These are phyloP conservation scores for Chrysopilus asiliformis DNA, from an alignment of 2,888 invertebrate genomes.

Conservation along the genomic window DNA sequence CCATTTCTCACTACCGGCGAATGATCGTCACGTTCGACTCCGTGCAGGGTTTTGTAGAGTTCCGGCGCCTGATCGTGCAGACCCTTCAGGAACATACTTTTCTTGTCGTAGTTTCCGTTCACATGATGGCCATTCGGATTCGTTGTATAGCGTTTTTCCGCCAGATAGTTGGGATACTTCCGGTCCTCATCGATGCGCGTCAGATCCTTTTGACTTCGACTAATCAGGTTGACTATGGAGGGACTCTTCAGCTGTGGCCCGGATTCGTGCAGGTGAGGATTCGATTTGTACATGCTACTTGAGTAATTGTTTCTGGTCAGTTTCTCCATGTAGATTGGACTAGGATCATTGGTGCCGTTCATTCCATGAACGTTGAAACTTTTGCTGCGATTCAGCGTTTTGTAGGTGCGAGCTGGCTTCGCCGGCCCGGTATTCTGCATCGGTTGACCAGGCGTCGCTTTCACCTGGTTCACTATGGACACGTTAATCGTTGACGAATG, in stretches of 20 bases:
- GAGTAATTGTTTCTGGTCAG: constrained; percentile 33
- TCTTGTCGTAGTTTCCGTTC: constrained; percentile 43
- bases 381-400: constrained; percentile 65
- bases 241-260: constrained; percentile 69
- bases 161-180: constrained; percentile 18
- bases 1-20: constrained; percentile 31
- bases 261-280: constrained; percentile 61
- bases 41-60: constrained; percentile 54
- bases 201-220: constrained; percentile 67
- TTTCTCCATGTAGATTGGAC: constrained; percentile 34
- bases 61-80: constrained; percentile 58
- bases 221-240: constrained; percentile 73
- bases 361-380: constrained; percentile 70
- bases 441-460: constrained; percentile 36
- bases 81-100: constrained; percentile 54
- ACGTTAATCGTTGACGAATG: constrained; percentile 53
- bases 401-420: constrained; percentile 68
- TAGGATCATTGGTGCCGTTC: constrained; percentile 38
- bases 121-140: constrained; percentile 6
- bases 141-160: constrained; percentile 15
- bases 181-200: constrained; percentile 42
- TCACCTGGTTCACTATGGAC: constrained; percentile 44
- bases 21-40: constrained; percentile 42
- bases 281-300: constrained; percentile 56
- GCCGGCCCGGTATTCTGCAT: constrained; percentile 44